Evolutionary conservation across 2,888 invertebrate genomes (phyloP).

Genomic region (Scaptomyza cyrtandrae): DNA sequence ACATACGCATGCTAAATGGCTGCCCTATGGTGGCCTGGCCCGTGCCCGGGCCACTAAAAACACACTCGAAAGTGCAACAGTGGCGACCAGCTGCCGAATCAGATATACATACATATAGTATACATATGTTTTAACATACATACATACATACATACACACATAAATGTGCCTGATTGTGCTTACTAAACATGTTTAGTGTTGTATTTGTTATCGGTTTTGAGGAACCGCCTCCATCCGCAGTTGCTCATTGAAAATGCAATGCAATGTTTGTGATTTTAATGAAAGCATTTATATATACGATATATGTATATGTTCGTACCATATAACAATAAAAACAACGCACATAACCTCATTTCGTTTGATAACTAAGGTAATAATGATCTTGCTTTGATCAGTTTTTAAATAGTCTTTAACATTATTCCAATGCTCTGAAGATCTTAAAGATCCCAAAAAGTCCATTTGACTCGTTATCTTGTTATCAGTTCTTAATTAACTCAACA

Average conservation of each 20-base stretch:
- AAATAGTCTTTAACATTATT: neutral
- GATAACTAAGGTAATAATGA: neutral
- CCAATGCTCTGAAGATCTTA: neutral
- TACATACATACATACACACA: conserved; percentile 4
- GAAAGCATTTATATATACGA: conserved; percentile 41
- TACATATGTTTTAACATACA: neutral
- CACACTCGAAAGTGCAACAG: conserved; percentile 42
- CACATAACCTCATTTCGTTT: neutral
- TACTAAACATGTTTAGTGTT: conserved; percentile 62
- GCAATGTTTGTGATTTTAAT: conserved; percentile 52
- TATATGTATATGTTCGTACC: neutral
- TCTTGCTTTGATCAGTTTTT: neutral
- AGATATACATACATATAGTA: conserved; percentile 3
- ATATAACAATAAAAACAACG: conserved; percentile 6
- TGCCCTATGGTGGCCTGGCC: conserved; percentile 54
- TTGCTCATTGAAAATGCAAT: conserved; percentile 70
- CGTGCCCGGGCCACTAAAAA: conserved; percentile 48
- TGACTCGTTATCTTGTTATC: too few relatives aligned
- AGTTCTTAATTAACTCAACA: too few relatives aligned
- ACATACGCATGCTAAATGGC: conserved; percentile 58
- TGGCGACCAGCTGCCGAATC: conserved; percentile 36
- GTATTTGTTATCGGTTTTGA: conserved; percentile 50
- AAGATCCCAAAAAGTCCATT: neutral
- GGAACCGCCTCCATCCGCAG: conserved; percentile 61
- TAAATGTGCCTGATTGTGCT: conserved; percentile 52